Evolutionary conservation across 2,113 vertebrate genomes (phyloP).

Genomic region (Nesoenas mayeri): DNA sequence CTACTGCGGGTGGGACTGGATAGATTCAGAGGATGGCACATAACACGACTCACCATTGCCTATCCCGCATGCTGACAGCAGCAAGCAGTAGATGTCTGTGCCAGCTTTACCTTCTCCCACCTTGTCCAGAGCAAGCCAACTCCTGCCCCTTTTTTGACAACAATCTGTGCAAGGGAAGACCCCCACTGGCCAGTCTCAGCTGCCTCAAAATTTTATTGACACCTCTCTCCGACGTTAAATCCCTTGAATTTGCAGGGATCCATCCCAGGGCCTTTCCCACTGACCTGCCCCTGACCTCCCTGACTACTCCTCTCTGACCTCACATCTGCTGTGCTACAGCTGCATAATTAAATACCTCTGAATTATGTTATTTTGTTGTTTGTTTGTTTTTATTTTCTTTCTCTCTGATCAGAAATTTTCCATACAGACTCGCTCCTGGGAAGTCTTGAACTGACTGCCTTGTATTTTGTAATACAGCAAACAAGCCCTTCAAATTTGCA

Average conservation of each 20-base stretch:
- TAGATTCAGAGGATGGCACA: background rate
- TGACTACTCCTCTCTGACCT: background rate
- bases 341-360: background rate
- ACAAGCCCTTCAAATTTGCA: background rate
- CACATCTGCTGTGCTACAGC: background rate
- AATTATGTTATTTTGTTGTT: background rate
- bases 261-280: background rate
- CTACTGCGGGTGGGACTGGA: background rate
- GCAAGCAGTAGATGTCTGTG: background rate
- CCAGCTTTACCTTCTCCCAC: background rate
- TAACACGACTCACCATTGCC: background rate
- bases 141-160: background rate
- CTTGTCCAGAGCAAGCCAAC: background rate
- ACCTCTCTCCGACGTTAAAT: background rate
- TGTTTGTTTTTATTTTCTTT: background rate
- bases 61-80: background rate
- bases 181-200: background rate
- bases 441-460: background rate
- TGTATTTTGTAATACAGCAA: background rate
- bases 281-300: fast-evolving
- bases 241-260: background rate
- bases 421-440: background rate
- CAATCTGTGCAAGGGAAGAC: background rate
- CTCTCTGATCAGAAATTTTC: background rate
- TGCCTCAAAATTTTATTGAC: background rate